A percentile compares a stretch with the other conserved stretches of the same genome.
phyloP scores from a whole-genome alignment of 2,113 vertebrate genomes.

The Notarius lentiginosus region DNA sequence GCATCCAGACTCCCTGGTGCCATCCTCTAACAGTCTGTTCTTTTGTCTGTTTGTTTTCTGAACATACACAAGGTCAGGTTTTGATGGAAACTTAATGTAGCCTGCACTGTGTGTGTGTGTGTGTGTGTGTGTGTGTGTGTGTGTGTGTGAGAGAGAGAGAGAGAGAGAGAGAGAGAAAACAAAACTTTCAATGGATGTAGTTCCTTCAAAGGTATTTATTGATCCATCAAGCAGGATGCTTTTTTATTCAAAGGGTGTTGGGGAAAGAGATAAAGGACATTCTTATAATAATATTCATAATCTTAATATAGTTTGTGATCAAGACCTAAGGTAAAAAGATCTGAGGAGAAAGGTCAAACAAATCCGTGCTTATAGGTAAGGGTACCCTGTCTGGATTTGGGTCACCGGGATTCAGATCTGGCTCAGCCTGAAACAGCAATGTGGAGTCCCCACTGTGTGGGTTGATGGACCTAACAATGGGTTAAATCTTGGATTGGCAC shows the following conservation, averaged over 20 bases:
- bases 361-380: neutral
- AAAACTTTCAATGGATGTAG: neutral
- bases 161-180: neutral
- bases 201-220: neutral
- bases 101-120: neutral
- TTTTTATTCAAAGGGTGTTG: neutral
- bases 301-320: neutral
- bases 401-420: neutral
- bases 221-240: neutral
- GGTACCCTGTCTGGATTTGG: neutral
- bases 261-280: neutral
- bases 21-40: neutral
- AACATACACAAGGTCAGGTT: neutral
- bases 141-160: neutral
- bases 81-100: neutral
- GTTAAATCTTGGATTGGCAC: neutral
- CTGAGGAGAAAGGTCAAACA: neutral
- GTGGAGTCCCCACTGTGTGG: neutral
- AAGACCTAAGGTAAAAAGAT: neutral
- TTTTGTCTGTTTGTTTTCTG: neutral
- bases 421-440: neutral
- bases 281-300: neutral
- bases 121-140: neutral
- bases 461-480: neutral
- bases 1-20: neutral